Evolutionary conservation across 2,888 invertebrate genomes (phyloP).

Genomic region (Amphimallon solstitiale): DNA sequence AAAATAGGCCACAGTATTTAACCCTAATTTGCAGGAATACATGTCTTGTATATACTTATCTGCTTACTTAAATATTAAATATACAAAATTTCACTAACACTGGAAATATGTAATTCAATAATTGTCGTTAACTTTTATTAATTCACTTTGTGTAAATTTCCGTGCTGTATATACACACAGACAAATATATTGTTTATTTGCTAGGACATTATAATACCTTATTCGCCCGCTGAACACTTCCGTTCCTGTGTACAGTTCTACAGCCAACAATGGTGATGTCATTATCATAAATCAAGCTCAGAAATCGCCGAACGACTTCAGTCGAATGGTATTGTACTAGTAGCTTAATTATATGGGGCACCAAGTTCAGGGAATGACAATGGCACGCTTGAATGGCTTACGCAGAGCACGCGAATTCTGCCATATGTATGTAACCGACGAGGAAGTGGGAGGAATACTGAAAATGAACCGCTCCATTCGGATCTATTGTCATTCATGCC

Average conservation of each 20-base stretch:
- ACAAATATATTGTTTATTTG: too few relatives aligned
- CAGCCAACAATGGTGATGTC: conserved; percentile 29
- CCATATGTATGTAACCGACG: conserved; percentile 34
- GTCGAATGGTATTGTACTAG: conserved; percentile 32
- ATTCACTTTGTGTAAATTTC: too few relatives aligned
- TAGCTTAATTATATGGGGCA: conserved; percentile 38
- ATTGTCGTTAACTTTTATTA: too few relatives aligned
- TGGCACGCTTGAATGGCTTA: conserved; percentile 31
- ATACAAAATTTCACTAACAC: too few relatives aligned
- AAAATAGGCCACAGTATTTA: too few relatives aligned
- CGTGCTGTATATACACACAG: too few relatives aligned
- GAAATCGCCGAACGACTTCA: conserved; percentile 31
- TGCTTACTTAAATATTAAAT: too few relatives aligned
- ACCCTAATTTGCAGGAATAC: too few relatives aligned
- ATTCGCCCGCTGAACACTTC: conserved; percentile 18
- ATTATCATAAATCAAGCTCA: conserved; percentile 34
- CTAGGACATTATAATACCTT: too few relatives aligned
- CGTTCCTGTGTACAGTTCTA: conserved; percentile 9
- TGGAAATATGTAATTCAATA: too few relatives aligned
- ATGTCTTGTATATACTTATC: too few relatives aligned
- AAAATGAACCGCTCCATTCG: conserved; percentile 36
- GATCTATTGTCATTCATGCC: conserved; percentile 27
- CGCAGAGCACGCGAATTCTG: conserved; percentile 39
- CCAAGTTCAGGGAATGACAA: conserved; percentile 23
- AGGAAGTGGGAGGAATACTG: conserved; percentile 50